Base-by-base conservation (phyloP, 2,797 vertebrate genomes). In the Pelodytes ibericus region DNA sequence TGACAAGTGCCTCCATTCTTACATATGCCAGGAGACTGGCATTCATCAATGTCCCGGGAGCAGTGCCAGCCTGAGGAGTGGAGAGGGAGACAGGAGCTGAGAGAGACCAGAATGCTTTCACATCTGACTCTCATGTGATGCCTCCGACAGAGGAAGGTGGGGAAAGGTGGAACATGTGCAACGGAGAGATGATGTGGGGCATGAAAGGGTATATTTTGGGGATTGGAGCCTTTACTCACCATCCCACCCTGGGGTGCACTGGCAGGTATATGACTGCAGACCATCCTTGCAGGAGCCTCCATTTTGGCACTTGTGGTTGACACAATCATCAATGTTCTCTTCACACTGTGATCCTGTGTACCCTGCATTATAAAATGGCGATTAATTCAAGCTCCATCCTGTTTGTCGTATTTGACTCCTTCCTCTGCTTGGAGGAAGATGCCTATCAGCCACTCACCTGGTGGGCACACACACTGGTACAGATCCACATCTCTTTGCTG, bases 1-100 rank as follows among this genome's bases (percentile, higher is more conserved):
- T 79, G 86, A 58, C 88, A 90, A 8, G 86, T 89, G 0, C 88
- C 87, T 3, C 88, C 88, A 0, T 88, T 86, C 71, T 72, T 80
- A 81, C 88, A 90, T 58, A 78, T 27, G 74, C 36, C 71, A 22
- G 53, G 57, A 27, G 59, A 1, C n/a, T 81, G 81, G 27, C 87
- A 88, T 39, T 89, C 87, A 0, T 86, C 84, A 27, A 87, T 65
- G 0, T 88, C 86, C 58, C 72, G 16, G 0, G 86, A 82, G 71
- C 86, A 89, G 5, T 81, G 77, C 75, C 47, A 71, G 63, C 85
- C 86, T 89, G 77, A 25, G 24, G 5, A 62, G n/a, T 36, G 60
- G 5, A 24, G 31, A 60, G 47, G 18, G 26, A 31, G 33, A 59
- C 1, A 2, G 16, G 18, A 24, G 27, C 9, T 41, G 56, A 47